Base-by-base conservation (phyloP, 2,113 vertebrate species). In the Mustela lutreola region DNA sequence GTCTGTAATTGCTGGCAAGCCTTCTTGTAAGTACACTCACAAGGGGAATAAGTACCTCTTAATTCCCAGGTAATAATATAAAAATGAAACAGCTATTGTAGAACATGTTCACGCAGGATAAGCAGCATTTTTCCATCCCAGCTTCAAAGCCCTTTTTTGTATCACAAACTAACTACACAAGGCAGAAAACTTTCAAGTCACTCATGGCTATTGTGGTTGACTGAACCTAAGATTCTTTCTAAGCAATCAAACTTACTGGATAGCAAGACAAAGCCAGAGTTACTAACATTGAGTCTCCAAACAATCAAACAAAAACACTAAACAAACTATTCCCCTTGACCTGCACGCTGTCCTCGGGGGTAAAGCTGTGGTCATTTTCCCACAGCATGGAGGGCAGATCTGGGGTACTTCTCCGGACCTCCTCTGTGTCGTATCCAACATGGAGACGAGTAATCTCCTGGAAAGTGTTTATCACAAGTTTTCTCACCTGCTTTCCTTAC, bases 161-260 rank as follows among this genome's bases (percentile, higher is more conserved):
- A 90, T 88, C 50, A 95, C 33, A 88, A 95, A 45, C 53, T 90
- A 42, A 11, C 45, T 62, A 62, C 91, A 83, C 45, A 83, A 86
- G 71, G 45, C 50, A 94, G 36, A 91, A 95, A 83, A n/a, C 33
- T 58, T 62, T 18, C 33, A 73, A 58, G 4, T 75, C 65, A 75
- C 36, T 62, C 33, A 28, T 2, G 60, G 65, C 22, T 87, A 70
- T 50, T 21, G 67, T 6, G 21, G 3, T 65, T 89, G 67, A 91
- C 39, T 86, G 75, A 92, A 75, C 33, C 67, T 80, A 26, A 45
- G 24, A 16, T 63, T 75, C 36, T 87, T 83, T 78, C 70, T 80
- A 76, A 90, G 33, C 56, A 95, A 95, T 15, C n/a, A 94, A 48
- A 96, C 12, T 70, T 73, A 67, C 31, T n/a, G 65, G 31, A n/a